Percentiles rank a stretch among this genome's conserved stretches.
Evolutionary conservation across 1,140 invertebrate genomes (phyloP).

Genomic region (Linepithema humile): DNA sequence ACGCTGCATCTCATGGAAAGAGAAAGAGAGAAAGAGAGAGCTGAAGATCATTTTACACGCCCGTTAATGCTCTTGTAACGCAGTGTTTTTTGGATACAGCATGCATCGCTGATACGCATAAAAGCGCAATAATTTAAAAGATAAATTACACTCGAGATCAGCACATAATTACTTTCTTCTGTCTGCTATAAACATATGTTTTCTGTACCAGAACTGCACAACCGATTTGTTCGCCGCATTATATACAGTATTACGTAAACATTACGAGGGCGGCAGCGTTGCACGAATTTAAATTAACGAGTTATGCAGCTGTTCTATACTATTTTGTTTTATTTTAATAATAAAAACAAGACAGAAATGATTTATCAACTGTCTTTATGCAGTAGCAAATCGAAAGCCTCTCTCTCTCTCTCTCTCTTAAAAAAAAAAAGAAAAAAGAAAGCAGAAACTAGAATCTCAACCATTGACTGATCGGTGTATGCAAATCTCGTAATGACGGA

Average conservation of each 20-base stretch:
- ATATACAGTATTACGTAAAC: no score
- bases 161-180: slow-evolving; percentile 46
- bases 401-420: no score
- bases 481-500: slow-evolving; percentile 80
- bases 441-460: slow-evolving; percentile 49
- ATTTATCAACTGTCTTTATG: slow-evolving; percentile 20
- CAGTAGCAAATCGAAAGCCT: no score
- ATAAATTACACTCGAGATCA: slow-evolving; percentile 40
- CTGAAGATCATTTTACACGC: slow-evolving; percentile 50
- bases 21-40: slow-evolving; percentile 20
- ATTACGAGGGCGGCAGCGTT: no score
- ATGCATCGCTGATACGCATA: slow-evolving; percentile 37
- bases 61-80: slow-evolving; percentile 52
- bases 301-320: no score
- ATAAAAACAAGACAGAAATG: slow-evolving; percentile 22
- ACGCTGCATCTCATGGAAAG: slow-evolving; percentile 32
- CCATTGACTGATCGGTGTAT: slow-evolving; percentile 78
- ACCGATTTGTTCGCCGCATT: no score
- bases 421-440: slow-evolving; percentile 61
- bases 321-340: slow-evolving; percentile 45
- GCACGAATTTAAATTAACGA: no score
- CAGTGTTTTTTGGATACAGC: slow-evolving; percentile 31
- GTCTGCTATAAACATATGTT: slow-evolving; percentile 1
- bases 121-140: slow-evolving; percentile 43
- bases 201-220: neutral